Evolutionary conservation across 2,113 vertebrate genomes (phyloP).

Genomic region (Eulacestoma nigropectus): DNA sequence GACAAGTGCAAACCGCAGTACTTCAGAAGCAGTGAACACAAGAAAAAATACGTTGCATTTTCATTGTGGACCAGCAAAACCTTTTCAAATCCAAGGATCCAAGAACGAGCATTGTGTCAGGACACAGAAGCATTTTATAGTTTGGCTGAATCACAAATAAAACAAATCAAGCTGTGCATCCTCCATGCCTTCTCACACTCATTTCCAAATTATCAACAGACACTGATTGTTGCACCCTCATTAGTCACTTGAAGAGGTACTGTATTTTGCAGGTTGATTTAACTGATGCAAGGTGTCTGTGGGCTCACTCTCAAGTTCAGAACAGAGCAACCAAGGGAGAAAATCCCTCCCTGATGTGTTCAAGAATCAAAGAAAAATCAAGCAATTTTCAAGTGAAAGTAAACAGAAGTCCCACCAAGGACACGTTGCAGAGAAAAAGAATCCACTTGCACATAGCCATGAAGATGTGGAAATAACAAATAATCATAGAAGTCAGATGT

Average conservation of each 20-base stretch:
- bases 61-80: not conserved
- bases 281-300: not conserved
- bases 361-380: not conserved
- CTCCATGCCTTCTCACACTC: not conserved
- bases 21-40: not conserved
- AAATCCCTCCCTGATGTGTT: not conserved
- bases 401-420: not conserved
- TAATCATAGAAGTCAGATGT: not conserved
- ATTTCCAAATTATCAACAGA: not conserved
- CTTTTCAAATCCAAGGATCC: not conserved
- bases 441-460: not conserved
- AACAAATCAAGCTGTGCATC: conserved; percentile 28
- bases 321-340: not conserved
- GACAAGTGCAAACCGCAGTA: not conserved
- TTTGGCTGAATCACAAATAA: not conserved
- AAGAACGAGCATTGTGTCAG: not conserved
- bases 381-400: conserved; percentile 1
- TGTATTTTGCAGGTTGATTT: not conserved
- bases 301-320: not conserved
- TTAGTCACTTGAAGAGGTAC: not conserved
- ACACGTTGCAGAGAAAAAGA: not conserved
- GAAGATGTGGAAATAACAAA: not conserved
- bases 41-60: not conserved
- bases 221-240: not conserved
- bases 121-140: not conserved